A percentile compares a stretch with the other conserved stretches of the same genome.
phyloP scores from a whole-genome alignment of 2,797 vertebrate genomes.

The Aldrovandia affinis region DNA sequence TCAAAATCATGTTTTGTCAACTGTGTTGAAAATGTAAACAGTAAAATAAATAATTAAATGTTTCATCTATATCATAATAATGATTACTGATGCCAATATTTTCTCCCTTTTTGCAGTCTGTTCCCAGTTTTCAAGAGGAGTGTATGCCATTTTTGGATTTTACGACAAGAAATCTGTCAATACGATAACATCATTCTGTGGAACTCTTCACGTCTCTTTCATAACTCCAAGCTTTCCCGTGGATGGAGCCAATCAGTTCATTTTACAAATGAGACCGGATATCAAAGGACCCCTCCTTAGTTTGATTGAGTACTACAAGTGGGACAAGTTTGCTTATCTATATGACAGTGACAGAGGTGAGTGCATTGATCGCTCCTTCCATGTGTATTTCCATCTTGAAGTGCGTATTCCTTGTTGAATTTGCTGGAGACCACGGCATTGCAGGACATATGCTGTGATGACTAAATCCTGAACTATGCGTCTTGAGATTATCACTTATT shows the following conservation, averaged over 20 bases:
- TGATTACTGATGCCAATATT: conserved; percentile 7
- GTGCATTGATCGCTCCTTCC: conserved; percentile 29
- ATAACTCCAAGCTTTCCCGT: conserved; percentile 98
- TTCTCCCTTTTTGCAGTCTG: conserved; percentile 78
- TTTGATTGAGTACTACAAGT: conserved; percentile 98
- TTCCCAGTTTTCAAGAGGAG: conserved; percentile 98
- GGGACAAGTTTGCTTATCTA: conserved; percentile 98
- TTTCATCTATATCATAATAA: background rate
- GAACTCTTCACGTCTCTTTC: conserved; percentile 97
- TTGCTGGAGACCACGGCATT: background rate
- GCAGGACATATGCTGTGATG: background rate
- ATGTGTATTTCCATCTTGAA: no score
- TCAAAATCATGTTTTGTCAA: no score
- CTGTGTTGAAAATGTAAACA: no score
- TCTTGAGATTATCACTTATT: background rate
- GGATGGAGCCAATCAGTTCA: conserved; percentile 94
- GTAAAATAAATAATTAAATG: background rate
- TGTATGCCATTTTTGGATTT: conserved; percentile 99
- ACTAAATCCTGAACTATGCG: background rate
- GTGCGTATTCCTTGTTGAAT: background rate
- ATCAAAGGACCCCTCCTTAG: conserved; percentile 97
- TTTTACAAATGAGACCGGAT: conserved; percentile 98
- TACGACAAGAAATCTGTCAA: conserved; percentile 99
- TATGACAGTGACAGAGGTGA: conserved; percentile 98
- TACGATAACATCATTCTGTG: conserved; percentile 97